Conservation (phyloP, 2,888 invertebrate genomes). For the Zhuqinia jingwanae region DNA sequence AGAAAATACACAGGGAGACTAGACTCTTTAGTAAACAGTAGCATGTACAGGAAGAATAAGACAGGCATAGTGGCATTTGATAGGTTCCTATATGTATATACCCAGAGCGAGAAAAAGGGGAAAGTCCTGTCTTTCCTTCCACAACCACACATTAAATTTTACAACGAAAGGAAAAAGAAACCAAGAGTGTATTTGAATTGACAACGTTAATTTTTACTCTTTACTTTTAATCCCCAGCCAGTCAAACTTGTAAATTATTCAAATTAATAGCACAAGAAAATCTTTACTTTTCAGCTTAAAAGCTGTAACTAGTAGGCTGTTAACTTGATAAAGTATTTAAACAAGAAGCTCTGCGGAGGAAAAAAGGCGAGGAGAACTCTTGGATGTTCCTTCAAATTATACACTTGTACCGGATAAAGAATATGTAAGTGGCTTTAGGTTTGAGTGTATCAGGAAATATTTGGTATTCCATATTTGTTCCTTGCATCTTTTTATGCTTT, state of each 20-base stretch:
- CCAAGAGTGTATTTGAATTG: background rate
- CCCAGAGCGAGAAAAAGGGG: background rate
- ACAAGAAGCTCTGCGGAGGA: background rate
- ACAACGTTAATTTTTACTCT: constrained; percentile 26
- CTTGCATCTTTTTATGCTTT: too few relatives aligned
- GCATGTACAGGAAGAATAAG: background rate
- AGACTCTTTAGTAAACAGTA: too few relatives aligned
- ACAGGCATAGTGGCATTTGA: background rate
- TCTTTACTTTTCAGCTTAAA: background rate
- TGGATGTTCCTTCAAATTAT: too few relatives aligned
- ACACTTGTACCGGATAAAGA: too few relatives aligned
- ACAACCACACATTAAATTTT: background rate
- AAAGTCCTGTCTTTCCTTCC: background rate
- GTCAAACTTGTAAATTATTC: constrained; percentile 50
- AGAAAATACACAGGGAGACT: too few relatives aligned
- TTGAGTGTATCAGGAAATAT: too few relatives aligned
- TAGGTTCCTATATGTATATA: too few relatives aligned
- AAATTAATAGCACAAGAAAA: constrained; percentile 44
- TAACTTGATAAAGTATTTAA: background rate
- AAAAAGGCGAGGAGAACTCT: background rate
- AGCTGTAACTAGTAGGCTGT: background rate
- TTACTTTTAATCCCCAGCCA: background rate
- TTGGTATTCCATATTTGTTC: too few relatives aligned
- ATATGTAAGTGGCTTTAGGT: too few relatives aligned
- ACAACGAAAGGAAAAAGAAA: background rate